Evolutionary conservation across 2,888 invertebrate species (phyloP), one percentile per base, ranked within the genome.

Genomic region (Calliopum simillimum): DNA sequence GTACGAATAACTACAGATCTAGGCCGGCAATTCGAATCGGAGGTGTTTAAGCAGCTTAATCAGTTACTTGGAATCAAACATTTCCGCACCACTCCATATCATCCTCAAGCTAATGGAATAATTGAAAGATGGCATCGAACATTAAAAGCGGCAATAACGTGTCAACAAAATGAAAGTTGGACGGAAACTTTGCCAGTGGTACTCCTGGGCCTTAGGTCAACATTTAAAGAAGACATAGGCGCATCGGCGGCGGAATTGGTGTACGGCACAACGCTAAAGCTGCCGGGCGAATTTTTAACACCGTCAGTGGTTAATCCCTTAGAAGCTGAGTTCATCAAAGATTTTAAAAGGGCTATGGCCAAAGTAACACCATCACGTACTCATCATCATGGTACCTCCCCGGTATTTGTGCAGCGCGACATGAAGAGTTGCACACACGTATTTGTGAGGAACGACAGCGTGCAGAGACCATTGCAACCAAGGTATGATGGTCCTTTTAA

Each of bases 1-100:
- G 69, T 44, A 4, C 74, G 83, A 19, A 69, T 55, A 21, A 69
- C 53, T 5, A 69, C 56, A 21, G 56, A 63, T 23, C 44, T n/a
- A 12, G 53, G 64, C 4, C 13, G 11, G 4, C 55, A 55, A 55
- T 55, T 55, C 21, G 55, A 55, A 21, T 55, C 25, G 2, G 13
- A 55, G 13, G 21, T 23, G 13, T 55, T 55, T 23, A 13, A 21
- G 12, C 13, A 47, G 14, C 23, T 65, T 6, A 65, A 43, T 3
- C 43, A 55, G 55, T 11, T 55, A 2, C 4, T 55, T 1, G 33
- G 33, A 4, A 33, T 33, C 1, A 33, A 33, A 6, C 33, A 33
- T 33, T 33, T 33, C 33, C 44, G 64, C 21, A 14, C 43, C 6
- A 53, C 41, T 16, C 16, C 53, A 43, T 43, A 33, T n/a, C 47